phyloP scores from a whole-genome alignment of 2,888 invertebrate species.

The Vesta saturnalis region DNA sequence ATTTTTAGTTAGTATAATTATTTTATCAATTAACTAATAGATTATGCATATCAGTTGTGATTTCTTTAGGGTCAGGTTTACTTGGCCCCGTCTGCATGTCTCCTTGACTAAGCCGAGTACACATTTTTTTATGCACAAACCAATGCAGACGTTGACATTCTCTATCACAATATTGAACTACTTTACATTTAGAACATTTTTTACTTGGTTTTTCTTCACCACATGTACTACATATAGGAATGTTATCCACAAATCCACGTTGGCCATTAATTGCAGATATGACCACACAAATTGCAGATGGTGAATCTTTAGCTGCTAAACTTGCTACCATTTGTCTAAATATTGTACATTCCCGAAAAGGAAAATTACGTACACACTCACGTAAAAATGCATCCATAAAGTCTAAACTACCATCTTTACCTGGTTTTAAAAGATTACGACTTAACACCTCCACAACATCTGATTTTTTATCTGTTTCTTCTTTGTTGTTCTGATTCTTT shows the following conservation, averaged over 20 bases:
- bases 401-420: conserved; percentile 72
- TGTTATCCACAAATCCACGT: conserved; percentile 76
- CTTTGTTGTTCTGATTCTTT: conserved; percentile 69
- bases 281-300: conserved; percentile 76
- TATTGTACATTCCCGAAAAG: conserved; percentile 88
- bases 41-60: conserved; percentile 53
- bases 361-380: conserved; percentile 89
- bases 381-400: conserved; percentile 80
- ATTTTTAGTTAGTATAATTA: not conserved
- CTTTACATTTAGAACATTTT: conserved; percentile 95
- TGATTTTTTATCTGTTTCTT: conserved; percentile 66
- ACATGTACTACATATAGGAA: conserved; percentile 83
- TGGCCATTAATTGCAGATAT: conserved; percentile 89
- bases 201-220: conserved; percentile 90
- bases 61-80: conserved; percentile 49
- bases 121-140: conserved; percentile 90
- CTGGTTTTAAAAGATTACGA: conserved; percentile 79
- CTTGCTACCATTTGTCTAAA: conserved; percentile 87
- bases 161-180: conserved; percentile 92
- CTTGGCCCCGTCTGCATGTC: conserved; percentile 37
- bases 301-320: conserved; percentile 78
- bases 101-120: conserved; percentile 68
- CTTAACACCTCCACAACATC: conserved; percentile 80
- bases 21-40: conserved; percentile 47
- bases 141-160: conserved; percentile 95